Conservation (phyloP, 2,113 vertebrate species). For the Cheirogaleus medius region DNA sequence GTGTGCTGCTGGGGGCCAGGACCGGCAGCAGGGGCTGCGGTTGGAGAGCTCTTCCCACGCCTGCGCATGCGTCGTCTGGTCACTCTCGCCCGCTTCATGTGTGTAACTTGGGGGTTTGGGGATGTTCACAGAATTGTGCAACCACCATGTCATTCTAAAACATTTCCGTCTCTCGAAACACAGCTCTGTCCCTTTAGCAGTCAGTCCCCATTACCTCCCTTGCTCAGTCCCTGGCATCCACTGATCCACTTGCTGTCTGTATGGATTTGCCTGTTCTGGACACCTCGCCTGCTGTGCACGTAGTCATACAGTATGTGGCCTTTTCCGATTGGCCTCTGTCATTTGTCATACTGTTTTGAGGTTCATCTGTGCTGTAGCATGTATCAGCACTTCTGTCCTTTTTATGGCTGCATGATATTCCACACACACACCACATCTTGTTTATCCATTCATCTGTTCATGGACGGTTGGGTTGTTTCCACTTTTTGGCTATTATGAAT, state of each 20-base stretch:
- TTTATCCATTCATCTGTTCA: rapidly evolving
- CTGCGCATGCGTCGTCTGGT: rapidly evolving
- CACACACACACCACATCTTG: rapidly evolving
- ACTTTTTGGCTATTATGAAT: rapidly evolving
- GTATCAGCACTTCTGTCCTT: rapidly evolving
- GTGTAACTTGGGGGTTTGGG: rapidly evolving
- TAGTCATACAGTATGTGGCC: rapidly evolving
- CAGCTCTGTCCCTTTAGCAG: rapidly evolving
- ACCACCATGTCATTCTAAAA: rapidly evolving
- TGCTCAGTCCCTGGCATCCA: neutral
- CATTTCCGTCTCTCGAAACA: rapidly evolving
- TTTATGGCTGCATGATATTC: rapidly evolving
- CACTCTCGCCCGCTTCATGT: rapidly evolving
- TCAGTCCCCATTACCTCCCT: rapidly evolving
- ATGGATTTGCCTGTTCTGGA: rapidly evolving
- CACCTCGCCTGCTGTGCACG: rapidly evolving
- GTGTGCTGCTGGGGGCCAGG: neutral
- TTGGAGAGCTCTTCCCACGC: rapidly evolving
- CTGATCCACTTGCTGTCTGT: rapidly evolving
- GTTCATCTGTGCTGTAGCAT: rapidly evolving
- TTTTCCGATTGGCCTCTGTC: neutral
- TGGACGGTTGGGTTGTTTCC: rapidly evolving
- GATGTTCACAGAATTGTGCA: neutral
- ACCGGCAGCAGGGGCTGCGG: neutral
- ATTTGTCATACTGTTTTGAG: rapidly evolving